Conservation (phyloP, 1,140 invertebrate genomes). For the Calliphora vicina region DNA sequence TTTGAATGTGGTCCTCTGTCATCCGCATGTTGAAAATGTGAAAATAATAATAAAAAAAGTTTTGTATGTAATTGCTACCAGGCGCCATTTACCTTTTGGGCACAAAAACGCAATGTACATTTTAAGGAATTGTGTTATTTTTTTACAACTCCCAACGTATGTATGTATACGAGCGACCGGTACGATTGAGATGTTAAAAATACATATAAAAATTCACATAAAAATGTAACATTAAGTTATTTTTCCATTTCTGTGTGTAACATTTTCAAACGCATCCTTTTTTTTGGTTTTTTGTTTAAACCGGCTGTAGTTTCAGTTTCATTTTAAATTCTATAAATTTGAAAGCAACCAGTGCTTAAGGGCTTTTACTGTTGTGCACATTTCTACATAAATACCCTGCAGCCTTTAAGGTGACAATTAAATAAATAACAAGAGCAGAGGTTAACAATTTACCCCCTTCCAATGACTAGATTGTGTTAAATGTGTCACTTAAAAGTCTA, state of each 20-base stretch:
- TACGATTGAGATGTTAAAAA: background rate
- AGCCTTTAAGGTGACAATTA: too few species aligned
- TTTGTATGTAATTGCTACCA: conserved; percentile 11
- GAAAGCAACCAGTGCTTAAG: conserved; percentile 21
- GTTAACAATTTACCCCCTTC: too few species aligned
- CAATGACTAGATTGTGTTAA: too few species aligned
- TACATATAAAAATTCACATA: background rate
- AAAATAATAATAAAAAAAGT: too few species aligned
- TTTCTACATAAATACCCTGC: too few species aligned
- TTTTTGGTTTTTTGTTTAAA: too few species aligned
- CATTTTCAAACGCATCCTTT: background rate
- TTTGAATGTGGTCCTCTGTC: too few species aligned
- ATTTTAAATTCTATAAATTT: conserved; percentile 32
- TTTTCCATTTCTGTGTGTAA: background rate
- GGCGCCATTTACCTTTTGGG: conserved; percentile 20
- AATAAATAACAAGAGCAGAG: too few species aligned
- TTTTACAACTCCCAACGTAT: background rate
- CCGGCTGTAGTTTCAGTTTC: background rate
- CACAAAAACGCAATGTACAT: conserved; percentile 5
- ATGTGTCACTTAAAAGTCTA: too few species aligned
- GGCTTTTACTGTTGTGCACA: background rate
- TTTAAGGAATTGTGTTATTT: background rate
- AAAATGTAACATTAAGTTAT: background rate
- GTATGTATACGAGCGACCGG: too few species aligned
- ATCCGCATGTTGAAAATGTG: too few species aligned